Conservation (phyloP, 1,140 invertebrate species). For the Micrasema minimum region DNA sequence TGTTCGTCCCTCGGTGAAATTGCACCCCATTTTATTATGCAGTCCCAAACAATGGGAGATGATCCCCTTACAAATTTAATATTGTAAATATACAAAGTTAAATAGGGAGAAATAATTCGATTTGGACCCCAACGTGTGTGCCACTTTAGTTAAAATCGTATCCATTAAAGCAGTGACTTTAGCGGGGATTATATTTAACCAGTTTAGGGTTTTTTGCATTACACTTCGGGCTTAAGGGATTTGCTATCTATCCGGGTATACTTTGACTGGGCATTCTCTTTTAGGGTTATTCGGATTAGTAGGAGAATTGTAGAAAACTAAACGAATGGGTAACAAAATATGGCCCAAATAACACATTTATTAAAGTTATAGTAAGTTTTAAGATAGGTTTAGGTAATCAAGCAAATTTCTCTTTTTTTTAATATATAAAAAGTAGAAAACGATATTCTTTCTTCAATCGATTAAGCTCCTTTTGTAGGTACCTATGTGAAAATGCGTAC, state of each 20-base stretch:
- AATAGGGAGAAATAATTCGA: conserved; percentile 54
- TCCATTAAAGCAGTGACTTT: conserved; percentile 49
- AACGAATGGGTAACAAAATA: no score
- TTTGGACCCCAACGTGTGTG: conserved; percentile 40
- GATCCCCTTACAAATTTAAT: conserved; percentile 53
- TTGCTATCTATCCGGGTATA: conserved; percentile 23
- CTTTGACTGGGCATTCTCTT: conserved; percentile 26
- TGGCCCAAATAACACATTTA: no score
- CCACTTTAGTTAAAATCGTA: conserved; percentile 47
- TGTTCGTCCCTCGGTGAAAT: conserved; percentile 19
- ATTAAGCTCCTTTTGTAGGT: no score
- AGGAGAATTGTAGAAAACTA: not conserved
- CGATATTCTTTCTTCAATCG: no score
- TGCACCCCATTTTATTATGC: conserved; percentile 34
- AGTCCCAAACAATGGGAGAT: conserved; percentile 33
- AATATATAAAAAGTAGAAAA: no score
- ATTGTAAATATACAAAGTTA: conserved; percentile 55
- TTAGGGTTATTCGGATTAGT: conserved; percentile 11
- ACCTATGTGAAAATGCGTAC: no score
- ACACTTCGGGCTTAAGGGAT: conserved; percentile 38
- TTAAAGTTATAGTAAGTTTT: no score
- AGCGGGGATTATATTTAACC: conserved; percentile 51
- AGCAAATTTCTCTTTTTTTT: no score
- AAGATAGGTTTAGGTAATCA: no score
- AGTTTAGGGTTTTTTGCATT: conserved; percentile 54